Conservation (phyloP, 2,797 vertebrate species). For the Gallinago solitaria region DNA sequence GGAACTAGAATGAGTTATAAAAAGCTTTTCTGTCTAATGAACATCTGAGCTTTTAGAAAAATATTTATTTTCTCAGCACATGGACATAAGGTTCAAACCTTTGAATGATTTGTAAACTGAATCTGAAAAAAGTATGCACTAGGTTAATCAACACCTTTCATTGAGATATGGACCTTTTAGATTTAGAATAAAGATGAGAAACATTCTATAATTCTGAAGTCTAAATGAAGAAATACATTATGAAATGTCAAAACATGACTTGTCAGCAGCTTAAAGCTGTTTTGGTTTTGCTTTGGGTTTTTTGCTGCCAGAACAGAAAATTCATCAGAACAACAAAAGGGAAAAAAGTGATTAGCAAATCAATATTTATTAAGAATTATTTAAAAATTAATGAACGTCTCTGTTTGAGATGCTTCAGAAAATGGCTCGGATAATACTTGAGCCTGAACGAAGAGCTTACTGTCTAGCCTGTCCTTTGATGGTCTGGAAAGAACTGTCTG, state of each 20-base stretch:
- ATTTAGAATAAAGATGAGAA: not conserved
- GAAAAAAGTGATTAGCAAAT: not conserved
- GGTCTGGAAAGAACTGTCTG: not conserved
- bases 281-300: not conserved
- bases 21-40: not conserved
- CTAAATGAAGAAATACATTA: not conserved
- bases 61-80: not conserved
- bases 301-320: not conserved
- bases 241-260: not conserved
- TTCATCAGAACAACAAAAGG: not conserved
- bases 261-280: not conserved
- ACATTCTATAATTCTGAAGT: not conserved
- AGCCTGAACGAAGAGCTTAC: not conserved
- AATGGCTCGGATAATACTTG: not conserved
- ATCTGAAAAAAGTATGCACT: not conserved
- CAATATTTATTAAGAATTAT: not conserved
- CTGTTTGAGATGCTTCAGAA: not conserved
- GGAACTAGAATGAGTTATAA: not conserved
- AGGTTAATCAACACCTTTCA: not conserved
- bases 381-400: constrained; percentile 16
- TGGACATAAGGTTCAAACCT: not conserved
- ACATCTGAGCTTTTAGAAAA: not conserved
- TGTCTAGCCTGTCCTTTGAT: not conserved
- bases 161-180: not conserved
- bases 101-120: not conserved